These are phyloP conservation scores for Trimorus sp. DNA, from an alignment of 2,888 invertebrate genomes.

Conservation along the genomic window DNA sequence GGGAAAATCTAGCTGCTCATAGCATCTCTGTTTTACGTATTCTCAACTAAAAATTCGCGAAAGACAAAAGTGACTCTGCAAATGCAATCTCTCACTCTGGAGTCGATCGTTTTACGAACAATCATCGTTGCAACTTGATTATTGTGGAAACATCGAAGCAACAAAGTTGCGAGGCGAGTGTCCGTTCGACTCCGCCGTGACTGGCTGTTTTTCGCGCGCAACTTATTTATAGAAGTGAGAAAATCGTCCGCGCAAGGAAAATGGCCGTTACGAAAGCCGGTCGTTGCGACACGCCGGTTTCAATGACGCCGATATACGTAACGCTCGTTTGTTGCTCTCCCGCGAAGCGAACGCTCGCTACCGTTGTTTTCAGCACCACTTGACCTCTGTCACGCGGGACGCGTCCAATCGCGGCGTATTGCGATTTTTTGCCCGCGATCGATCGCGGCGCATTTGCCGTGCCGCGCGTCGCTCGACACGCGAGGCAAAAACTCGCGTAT, in stretches of 20 bases:
- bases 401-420: constrained; percentile 7
- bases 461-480: too few relatives aligned
- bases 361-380: constrained; percentile 10
- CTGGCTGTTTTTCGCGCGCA: too few relatives aligned
- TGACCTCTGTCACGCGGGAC: constrained; percentile 16
- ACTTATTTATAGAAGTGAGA: constrained; percentile 27
- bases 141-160: too few relatives aligned
- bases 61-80: too few relatives aligned
- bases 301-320: constrained; percentile 26
- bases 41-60: too few relatives aligned
- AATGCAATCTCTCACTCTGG: too few relatives aligned
- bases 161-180: too few relatives aligned
- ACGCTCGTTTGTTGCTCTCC: constrained; percentile 16
- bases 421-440: constrained; percentile 15
- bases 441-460: constrained; percentile 32
- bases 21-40: too few relatives aligned
- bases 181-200: too few relatives aligned
- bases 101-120: too few relatives aligned
- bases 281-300: constrained; percentile 10
- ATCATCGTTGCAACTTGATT: too few relatives aligned
- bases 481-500: constrained; percentile 24
- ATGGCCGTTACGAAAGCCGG: constrained; percentile 11
- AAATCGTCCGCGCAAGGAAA: constrained; percentile 18
- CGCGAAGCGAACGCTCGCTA: not conserved
- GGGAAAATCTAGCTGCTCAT: too few relatives aligned